Evolutionary conservation across 2,888 invertebrate species (phyloP).

Genomic region (Labia minor): DNA sequence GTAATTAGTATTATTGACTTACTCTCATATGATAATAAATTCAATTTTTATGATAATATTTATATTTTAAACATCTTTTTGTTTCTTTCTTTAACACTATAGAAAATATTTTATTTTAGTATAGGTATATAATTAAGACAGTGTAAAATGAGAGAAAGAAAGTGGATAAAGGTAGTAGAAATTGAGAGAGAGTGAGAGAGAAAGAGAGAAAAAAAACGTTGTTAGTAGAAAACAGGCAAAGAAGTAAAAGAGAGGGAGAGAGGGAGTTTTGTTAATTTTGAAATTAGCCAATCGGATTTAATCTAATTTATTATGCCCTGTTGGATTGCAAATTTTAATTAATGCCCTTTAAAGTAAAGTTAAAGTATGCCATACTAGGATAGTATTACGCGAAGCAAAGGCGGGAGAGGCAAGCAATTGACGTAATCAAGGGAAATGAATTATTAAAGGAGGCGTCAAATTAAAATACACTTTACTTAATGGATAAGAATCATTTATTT

Average conservation of each 20-base stretch:
- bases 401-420: background rate
- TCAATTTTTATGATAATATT: too few relatives aligned
- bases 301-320: constrained; percentile 13
- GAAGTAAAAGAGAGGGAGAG: background rate
- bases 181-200: too few relatives aligned
- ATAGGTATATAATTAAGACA: too few relatives aligned
- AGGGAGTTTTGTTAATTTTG: background rate
- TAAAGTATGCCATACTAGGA: background rate
- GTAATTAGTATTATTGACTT: too few relatives aligned
- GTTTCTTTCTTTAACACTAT: too few relatives aligned
- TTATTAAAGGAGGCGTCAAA: constrained; percentile 7
- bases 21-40: too few relatives aligned
- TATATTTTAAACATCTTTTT: too few relatives aligned
- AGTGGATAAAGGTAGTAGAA: too few relatives aligned
- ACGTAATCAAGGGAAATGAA: constrained; percentile 13
- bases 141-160: too few relatives aligned
- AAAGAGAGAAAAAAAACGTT: too few relatives aligned
- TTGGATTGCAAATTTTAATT: constrained; percentile 13
- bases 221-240: background rate
- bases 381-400: too few relatives aligned
- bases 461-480: constrained; percentile 1
- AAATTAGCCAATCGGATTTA: constrained; percentile 13
- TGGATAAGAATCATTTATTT: constrained; percentile 13
- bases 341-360: constrained; percentile 13
- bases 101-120: too few relatives aligned